Evolutionary conservation across 2,797 vertebrate species (phyloP), one percentile per base, ranked within the genome.

Genomic region (Dromococcyx pavoninus): DNA sequence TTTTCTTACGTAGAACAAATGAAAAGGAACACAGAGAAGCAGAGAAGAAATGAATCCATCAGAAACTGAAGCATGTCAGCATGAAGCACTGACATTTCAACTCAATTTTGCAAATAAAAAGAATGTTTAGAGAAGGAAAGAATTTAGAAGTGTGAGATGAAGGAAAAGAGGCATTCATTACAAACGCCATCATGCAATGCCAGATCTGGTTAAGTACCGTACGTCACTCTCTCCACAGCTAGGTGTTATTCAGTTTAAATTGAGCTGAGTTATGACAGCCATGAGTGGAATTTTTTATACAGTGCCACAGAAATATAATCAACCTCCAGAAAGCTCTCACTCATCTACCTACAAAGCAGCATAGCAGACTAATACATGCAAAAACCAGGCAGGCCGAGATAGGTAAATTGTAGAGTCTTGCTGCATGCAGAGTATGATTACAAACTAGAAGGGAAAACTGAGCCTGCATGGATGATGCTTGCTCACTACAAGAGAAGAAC

Each of bases 91-190:
- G 90, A 85, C 95, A 93, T 90, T 96, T 95, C 85, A 87, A 88
- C 95, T 70, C 86, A 92, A 85, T 94, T 91, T 84, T 88, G 80
- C 80, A 94, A 96, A 94, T 84, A 66, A 83, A 95, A 86, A 67
- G 89, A 51, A 86, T 81, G 54, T 92, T 96, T 96, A 87, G 85
- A 81, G 73, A 72, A 75, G 70, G 89, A 56, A 88, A 84, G 90
- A 21, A 43, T 17, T n/a, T 79, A 61, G 83, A 53, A 91, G 66
- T 3, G 73, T 71, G 80, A 2, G 22, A 73, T 57, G 82, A 69
- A 84, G 92, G 86, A 46, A 78, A 58, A 76, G 73, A 91, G 60
- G 67, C 30, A 56, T 58, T 94, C 78, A 51, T 74, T 43, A 51
- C 77, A 61, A 71, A 12, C 0, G 2, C 66, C 60, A 32, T 30